Evolutionary conservation across 92 coral and sea anemone species (phyloP), one percentile per base, ranked within the genome.

Genomic region (Ricordea florida): DNA sequence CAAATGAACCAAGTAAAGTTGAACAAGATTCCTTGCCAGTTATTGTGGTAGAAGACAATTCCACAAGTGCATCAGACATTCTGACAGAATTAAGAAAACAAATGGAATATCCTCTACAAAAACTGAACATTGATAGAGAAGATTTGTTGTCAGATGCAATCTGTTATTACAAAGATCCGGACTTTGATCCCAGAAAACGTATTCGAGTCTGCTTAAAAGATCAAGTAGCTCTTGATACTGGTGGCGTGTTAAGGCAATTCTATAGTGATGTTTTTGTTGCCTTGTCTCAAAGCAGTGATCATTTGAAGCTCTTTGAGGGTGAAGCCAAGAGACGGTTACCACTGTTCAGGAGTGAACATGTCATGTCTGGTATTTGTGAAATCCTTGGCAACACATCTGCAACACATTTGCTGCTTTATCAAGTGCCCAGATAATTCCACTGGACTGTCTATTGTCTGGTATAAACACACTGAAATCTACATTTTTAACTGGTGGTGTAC

Each of bases 321-420:
- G 56, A 41, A 21, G 48, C 51, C 36, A 32, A 48, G 40, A 33
- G 74, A 41, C 29, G 30, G 40, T 23, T 72, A 16, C 87, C 87
- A 38, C 34, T 72, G 31, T 81, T 69, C 66, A 81, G 74, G 44
- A 82, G 66, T 74, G 76, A 64, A 48, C 78, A 74, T 74, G 83
- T 82, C 22, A 27, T 74, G 38, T 34, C 75, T 13, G 82, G 83
- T 24, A 25, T 74, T 15, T 74, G 63, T 66, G 76, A 74, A 46
- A 65, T 65, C 2, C 41, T 82, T 8, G 83, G 88, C 10, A 75
- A 41, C 43, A 65, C 66, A 78, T 53, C 74, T 74, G 83, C 77
- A n/a, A n/a, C n/a, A n/a, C n/a, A n/a, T n/a, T n/a, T n/a, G n/a
- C n/a, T n/a, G n/a, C n/a, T n/a, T n/a, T n/a, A n/a, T n/a, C n/a